These are phyloP conservation scores for Diplodus sargus DNA, from an alignment of 2,797 vertebrate genomes.

Conservation along the genomic window DNA sequence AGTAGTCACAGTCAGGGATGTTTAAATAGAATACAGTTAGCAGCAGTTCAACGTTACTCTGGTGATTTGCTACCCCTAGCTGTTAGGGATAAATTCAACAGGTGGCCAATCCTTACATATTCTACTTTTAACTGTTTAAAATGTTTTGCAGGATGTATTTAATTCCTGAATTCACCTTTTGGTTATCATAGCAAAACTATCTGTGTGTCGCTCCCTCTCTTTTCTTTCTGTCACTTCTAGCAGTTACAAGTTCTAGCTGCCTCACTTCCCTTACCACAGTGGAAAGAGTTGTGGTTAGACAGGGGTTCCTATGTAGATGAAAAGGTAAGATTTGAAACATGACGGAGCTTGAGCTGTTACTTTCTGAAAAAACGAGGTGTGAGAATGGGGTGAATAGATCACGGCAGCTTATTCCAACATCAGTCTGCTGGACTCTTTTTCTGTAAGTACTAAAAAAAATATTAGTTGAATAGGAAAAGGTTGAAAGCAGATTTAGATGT, in stretches of 20 bases:
- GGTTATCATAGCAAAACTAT: not conserved
- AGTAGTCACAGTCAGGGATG: too few species aligned
- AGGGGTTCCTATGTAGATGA: constrained; percentile 81
- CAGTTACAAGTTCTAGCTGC: constrained; percentile 29
- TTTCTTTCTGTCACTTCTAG: constrained; percentile 34
- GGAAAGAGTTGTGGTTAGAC: constrained; percentile 88
- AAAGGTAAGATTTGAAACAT: constrained; percentile 66
- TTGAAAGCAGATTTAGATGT: not conserved
- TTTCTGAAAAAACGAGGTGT: constrained; percentile 12
- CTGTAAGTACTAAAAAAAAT: not conserved
- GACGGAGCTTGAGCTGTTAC: constrained; percentile 52
- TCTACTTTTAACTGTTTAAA: not conserved
- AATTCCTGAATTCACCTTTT: not conserved
- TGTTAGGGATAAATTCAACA: too few species aligned
- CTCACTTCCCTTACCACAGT: constrained; percentile 81
- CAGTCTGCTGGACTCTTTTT: constrained; percentile 1
- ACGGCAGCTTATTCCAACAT: not conserved
- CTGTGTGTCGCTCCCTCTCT: not conserved
- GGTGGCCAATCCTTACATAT: too few species aligned
- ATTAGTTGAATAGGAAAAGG: not conserved
- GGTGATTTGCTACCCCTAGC: too few species aligned
- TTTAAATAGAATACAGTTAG: too few species aligned
- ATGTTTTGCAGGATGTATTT: not conserved
- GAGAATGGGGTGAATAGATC: constrained; percentile 26
- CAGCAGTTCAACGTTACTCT: too few species aligned